Evolutionary conservation across 64 coral and sea anemone species (phyloP).

Genomic region (Exaiptasia diaphana): DNA sequence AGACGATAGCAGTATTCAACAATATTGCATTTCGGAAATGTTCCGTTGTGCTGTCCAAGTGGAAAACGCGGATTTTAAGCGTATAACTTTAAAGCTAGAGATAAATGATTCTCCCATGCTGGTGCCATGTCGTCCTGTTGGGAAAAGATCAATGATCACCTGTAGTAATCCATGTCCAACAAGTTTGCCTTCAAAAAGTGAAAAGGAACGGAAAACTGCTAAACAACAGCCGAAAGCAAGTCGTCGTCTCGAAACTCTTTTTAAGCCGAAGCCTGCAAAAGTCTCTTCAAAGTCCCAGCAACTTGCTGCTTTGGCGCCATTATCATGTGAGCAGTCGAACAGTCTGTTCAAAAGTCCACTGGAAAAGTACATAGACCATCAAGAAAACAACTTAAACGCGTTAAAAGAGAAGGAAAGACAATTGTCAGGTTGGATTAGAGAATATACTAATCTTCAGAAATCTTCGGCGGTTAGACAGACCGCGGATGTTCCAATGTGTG

Average conservation of each 20-base stretch:
- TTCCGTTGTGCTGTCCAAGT: neutral
- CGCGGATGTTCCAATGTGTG: neutral
- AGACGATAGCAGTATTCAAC: neutral
- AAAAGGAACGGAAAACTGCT: neutral
- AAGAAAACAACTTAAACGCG: neutral
- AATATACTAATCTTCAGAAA: neutral
- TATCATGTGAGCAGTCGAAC: neutral
- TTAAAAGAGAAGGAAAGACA: neutral
- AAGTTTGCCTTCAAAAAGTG: neutral
- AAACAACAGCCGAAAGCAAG: neutral
- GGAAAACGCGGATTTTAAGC: slow-evolving; percentile 24
- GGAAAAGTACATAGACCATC: neutral
- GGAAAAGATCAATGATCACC: neutral
- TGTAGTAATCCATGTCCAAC: neutral
- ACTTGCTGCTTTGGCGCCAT: neutral
- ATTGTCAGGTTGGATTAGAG: neutral
- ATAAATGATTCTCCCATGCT: neutral
- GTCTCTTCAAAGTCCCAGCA: neutral
- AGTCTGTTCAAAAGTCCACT: neutral
- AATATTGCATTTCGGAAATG: neutral
- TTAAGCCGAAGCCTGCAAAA: neutral
- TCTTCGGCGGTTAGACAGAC: neutral
- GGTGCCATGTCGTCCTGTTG: neutral
- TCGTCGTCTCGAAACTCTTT: neutral
- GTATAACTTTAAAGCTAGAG: slow-evolving; percentile 7